Percentiles rank a stretch among this genome's conserved stretches.
Evolutionary conservation across 1,140 invertebrate species (phyloP).

Genomic region (Latrodectus geometricus): DNA sequence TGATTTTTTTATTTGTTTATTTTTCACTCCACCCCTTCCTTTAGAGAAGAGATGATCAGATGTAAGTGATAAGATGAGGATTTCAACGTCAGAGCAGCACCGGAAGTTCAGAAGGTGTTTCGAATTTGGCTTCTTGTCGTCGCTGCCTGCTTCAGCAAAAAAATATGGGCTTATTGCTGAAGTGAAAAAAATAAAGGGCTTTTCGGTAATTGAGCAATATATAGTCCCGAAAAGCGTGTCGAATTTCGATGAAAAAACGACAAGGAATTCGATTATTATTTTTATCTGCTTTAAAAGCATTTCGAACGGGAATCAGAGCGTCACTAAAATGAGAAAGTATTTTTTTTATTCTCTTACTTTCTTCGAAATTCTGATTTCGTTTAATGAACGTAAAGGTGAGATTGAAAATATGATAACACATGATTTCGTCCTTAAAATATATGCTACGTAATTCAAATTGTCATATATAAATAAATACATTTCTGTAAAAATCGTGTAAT

Average conservation of each 20-base stretch:
- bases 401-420: background rate
- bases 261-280: conserved; percentile 1
- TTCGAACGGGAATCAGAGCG: background rate
- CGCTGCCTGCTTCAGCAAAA: no score
- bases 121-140: background rate
- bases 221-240: background rate
- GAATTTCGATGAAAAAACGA: background rate
- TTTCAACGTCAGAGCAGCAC: background rate
- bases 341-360: background rate
- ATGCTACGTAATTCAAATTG: no score
- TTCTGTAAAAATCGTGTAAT: no score
- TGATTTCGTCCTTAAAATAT: no score
- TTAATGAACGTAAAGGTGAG: background rate
- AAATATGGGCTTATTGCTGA: background rate
- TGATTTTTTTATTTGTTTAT: background rate
- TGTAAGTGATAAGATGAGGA: conserved; percentile 6
- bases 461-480: no score
- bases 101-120: conserved; percentile 18
- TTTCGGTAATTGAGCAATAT: conserved; percentile 30
- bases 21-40: background rate
- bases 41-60: background rate
- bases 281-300: background rate
- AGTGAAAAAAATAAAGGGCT: background rate
- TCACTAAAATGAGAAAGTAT: background rate
- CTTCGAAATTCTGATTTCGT: background rate